Conservation (phyloP, 2,888 invertebrate genomes). For the Diplolepis rosae region DNA sequence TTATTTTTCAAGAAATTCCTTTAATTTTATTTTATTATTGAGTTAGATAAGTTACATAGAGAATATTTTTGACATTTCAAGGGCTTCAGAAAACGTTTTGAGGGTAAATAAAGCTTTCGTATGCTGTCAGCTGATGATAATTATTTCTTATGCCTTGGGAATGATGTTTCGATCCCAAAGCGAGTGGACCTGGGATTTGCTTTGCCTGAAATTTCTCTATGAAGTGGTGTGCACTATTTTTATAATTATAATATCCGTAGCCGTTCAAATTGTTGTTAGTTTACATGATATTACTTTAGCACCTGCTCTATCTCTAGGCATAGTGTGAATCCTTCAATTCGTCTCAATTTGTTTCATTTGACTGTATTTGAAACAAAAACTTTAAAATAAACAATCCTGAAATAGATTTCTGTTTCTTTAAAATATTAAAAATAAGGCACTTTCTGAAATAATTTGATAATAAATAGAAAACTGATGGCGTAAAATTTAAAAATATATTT, state of each 20-base stretch:
- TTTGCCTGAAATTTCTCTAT: slow-evolving; percentile 94
- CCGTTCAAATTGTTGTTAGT: neutral
- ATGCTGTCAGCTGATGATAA: slow-evolving; percentile 75
- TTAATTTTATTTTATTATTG: neutral
- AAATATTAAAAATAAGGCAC: too few relatives aligned
- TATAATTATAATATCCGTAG: slow-evolving; percentile 2
- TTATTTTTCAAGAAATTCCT: neutral
- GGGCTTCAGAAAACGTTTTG: slow-evolving; percentile 45
- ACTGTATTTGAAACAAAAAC: neutral
- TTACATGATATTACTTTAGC: slow-evolving; percentile 1
- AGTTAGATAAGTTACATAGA: neutral
- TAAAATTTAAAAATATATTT: slow-evolving; percentile 28
- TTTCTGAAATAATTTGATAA: too few relatives aligned
- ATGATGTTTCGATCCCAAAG: slow-evolving; percentile 84
- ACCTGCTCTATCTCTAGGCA: neutral
- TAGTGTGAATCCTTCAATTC: neutral
- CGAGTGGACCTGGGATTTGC: slow-evolving; percentile 96
- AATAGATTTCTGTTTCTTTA: too few relatives aligned
- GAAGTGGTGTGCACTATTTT: slow-evolving; percentile 75
- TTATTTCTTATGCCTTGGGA: slow-evolving; percentile 77
- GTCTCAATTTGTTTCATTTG: neutral
- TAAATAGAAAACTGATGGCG: neutral
- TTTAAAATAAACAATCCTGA: too few relatives aligned
- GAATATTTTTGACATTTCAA: slow-evolving; percentile 40
- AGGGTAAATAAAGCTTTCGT: slow-evolving; percentile 62